Conservation (phyloP, 1,140 invertebrate genomes). For the Euura lappo region DNA sequence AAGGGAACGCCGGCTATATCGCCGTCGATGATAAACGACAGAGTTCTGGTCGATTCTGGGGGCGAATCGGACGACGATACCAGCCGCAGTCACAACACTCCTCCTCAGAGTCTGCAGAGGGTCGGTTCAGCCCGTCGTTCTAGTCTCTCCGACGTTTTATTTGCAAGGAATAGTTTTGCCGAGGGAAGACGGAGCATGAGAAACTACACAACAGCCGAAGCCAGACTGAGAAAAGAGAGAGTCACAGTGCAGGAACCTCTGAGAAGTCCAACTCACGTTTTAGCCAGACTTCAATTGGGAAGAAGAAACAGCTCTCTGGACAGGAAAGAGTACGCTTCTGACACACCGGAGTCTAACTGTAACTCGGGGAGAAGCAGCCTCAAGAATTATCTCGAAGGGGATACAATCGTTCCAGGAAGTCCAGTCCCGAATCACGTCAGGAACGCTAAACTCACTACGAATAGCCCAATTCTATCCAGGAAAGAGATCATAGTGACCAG, state of each 20-base stretch:
- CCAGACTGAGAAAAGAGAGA: slow-evolving; percentile 32
- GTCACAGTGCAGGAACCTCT: slow-evolving; percentile 30
- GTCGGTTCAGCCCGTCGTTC: slow-evolving; percentile 42
- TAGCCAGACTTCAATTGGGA: slow-evolving; percentile 37
- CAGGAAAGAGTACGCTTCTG: slow-evolving; percentile 40
- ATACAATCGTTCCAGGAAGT: slow-evolving; percentile 41
- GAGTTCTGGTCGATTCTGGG: slow-evolving; percentile 41
- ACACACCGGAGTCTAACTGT: slow-evolving; percentile 42
- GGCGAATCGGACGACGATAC: slow-evolving; percentile 45
- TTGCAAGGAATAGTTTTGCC: slow-evolving; percentile 38
- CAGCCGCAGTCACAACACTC: slow-evolving; percentile 46
- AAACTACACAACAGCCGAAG: slow-evolving; percentile 38
- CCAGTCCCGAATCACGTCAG: slow-evolving; percentile 42
- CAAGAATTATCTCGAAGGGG: slow-evolving; percentile 36
- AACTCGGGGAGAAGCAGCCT: slow-evolving; percentile 41
- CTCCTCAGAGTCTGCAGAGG: slow-evolving; percentile 44
- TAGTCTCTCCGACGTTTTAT: slow-evolving; percentile 43
- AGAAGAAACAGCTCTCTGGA: slow-evolving; percentile 45
- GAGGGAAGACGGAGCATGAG: slow-evolving; percentile 41
- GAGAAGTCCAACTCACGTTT: slow-evolving; percentile 44
- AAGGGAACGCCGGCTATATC: slow-evolving; percentile 59
- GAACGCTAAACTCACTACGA: slow-evolving; percentile 45
- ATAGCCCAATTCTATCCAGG: slow-evolving; percentile 44
- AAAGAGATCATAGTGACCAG: slow-evolving; percentile 32
- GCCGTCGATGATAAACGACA: slow-evolving; percentile 22